Evolutionary conservation across 2,113 vertebrate genomes (phyloP), one percentile per base, ranked within the genome.

Genomic region (Actinemys pallida): DNA sequence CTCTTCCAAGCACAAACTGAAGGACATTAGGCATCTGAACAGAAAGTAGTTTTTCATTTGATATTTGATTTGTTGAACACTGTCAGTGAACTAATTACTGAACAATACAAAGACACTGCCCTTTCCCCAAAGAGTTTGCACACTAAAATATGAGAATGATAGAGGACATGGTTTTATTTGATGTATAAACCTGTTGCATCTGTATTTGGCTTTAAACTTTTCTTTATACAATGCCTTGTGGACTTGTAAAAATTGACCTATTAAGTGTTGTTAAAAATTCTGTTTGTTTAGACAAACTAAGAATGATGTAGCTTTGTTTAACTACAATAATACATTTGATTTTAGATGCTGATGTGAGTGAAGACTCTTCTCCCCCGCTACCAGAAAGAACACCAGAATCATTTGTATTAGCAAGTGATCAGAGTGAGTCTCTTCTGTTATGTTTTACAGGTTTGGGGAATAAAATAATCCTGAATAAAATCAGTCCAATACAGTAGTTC

Each of bases 321-420:
- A 89, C 80, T 91, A 88, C 94, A 93, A 29, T 97, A 20, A 95
- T 56, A 2, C 95, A 14, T 99, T 98, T 98, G 97, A 98, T 98
- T 97, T 98, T 98, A 99, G 99, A 99, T 98, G 98, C 98, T 98
- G 99, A 98, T 97, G 94, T 94, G 97, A 99, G 97, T 97, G 99
- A 99, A 94, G 99, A 99, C 94, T 99, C 98, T 86, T 99, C 99
- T 98, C 99, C 99, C 97, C 99, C 99, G 1, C 98, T 99, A 95
- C 99, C 99, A 84, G 98, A 98, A 98, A 99, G 99, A 98, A 99
- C 99, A 93, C 99, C 99, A 57, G 99, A 99, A 96, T 99, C 99
- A 93, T 99, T 99, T 98, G 98, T 99, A 62, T 97, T 99, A 98
- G 99, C 99, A 97, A 98, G 98, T 98, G 99, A 99, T 98, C 98